Base-by-base conservation (phyloP, 2,888 invertebrate genomes). In the Cataglyphis livida region DNA sequence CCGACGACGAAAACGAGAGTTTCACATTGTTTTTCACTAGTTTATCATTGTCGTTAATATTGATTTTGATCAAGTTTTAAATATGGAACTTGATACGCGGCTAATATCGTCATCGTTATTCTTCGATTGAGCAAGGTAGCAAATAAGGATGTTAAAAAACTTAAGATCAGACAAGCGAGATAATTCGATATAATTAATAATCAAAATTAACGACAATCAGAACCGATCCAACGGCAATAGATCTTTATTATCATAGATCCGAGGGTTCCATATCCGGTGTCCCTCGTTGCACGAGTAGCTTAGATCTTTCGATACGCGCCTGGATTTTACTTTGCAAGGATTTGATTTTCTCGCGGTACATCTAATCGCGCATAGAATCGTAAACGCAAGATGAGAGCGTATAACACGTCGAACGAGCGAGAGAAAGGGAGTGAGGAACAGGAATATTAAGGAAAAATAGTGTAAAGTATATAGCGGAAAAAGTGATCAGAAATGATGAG, bases 231-330 rank as follows among this genome's bases (percentile, higher is more conserved):
- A 51, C 48, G 48, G 68, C 64, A 66, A 18, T 89, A 73, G 64
- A 32, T 66, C 41, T 83, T 83, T 73, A 84, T 64, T 87, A 91
- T 94, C 96, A 97, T 94, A 96, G 96, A 95, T 97, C 97, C 94
- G 97, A 96, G 94, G 96, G 96, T 93, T 97, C 97, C 94, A 96
- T 96, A 95, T 98, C 97, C 91, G 98, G 98, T 92, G 96, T 97
- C 95, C 98, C 98, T 94, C 98, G 97, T 96, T 98, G 97, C 95
- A 97, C 96, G 93, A 98, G 96, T 92, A 98, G 96, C 95, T 98
- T 98, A 94, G 98, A 97, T 94, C 98, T 97, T 95, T 98, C 98
- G 95, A 97, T 97, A 91, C 98, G 97, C 95, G 98, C 97, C 93
- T 97, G 96, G 94, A 98, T 97, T 96, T 98, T 98, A 95, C 97